Evolutionary conservation across 2,888 invertebrate genomes (phyloP).

Genomic region (Pantelozetes paolii): DNA sequence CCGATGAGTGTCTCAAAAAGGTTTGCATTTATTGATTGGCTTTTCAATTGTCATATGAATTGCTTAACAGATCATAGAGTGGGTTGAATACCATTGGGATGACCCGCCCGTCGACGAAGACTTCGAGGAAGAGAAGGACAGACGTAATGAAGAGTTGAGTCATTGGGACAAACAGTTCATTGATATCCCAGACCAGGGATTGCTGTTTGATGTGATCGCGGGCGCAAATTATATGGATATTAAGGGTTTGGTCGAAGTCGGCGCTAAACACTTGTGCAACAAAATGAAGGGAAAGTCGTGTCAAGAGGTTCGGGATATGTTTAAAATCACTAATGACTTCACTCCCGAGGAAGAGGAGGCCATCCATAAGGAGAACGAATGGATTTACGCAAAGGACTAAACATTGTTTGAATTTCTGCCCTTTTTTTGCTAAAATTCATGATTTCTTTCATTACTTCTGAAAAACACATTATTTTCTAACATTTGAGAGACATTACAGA

Average conservation of each 20-base stretch:
- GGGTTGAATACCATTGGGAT: conserved; percentile 24
- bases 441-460: too few relatives aligned
- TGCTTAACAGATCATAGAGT: neutral
- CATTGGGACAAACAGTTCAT: conserved; percentile 32
- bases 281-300: conserved; percentile 8
- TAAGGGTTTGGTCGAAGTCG: conserved; percentile 27
- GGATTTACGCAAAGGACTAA: conserved; percentile 28
- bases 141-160: conserved; percentile 16
- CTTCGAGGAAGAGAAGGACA: conserved; percentile 25
- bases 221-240: conserved; percentile 18
- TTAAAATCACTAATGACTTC: conserved; percentile 17
- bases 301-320: neutral
- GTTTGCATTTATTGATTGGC: too few relatives aligned
- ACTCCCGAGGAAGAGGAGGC: conserved; percentile 25
- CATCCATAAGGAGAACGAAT: conserved; percentile 34
- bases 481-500: too few relatives aligned
- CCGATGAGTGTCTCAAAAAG: neutral
- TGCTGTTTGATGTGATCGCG: conserved; percentile 19
- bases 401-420: too few relatives aligned
- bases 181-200: conserved; percentile 1
- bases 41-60: too few relatives aligned
- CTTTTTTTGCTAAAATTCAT: too few relatives aligned
- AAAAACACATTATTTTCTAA: too few relatives aligned
- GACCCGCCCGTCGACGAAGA: conserved; percentile 20
- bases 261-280: conserved; percentile 10